Conservation (phyloP, 2,888 invertebrate genomes). For the Caenorhabditis wallacei region DNA sequence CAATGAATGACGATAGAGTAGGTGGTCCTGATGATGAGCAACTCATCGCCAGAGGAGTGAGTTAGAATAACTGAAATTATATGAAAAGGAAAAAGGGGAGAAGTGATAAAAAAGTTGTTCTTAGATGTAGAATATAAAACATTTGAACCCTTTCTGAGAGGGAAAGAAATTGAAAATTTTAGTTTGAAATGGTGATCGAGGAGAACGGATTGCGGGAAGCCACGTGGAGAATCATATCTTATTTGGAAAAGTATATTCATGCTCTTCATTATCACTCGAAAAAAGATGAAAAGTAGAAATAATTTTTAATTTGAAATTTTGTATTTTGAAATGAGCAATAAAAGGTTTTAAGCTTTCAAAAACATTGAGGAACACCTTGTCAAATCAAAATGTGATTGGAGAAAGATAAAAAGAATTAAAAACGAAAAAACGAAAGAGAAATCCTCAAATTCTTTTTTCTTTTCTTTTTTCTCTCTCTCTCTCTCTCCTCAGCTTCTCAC, state of each 20-base stretch:
- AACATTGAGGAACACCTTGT: constrained; percentile 11
- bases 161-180: constrained; percentile 32
- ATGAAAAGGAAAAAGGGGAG: background rate
- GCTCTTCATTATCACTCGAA: constrained; percentile 59
- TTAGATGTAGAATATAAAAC: too few relatives aligned
- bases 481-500: constrained; percentile 41
- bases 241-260: constrained; percentile 71
- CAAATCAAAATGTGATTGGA: constrained; percentile 34
- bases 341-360: constrained; percentile 8
- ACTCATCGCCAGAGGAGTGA: constrained; percentile 57
- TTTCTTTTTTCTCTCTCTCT: constrained; percentile 9
- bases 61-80: constrained; percentile 8
- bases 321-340: background rate
- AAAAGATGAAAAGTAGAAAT: constrained; percentile 10
- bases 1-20: constrained; percentile 67
- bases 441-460: constrained; percentile 5
- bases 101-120: constrained; percentile 8
- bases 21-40: constrained; percentile 53
- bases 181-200: constrained; percentile 73
- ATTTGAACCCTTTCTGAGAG: background rate
- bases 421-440: constrained; percentile 12
- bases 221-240: constrained; percentile 67
- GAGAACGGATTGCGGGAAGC: constrained; percentile 72
- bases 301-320: too few relatives aligned
- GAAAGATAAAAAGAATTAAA: constrained; percentile 11